These are phyloP conservation scores for Steinernema hermaphroditum DNA, from an alignment of 2,888 invertebrate genomes.

Conservation along the genomic window DNA sequence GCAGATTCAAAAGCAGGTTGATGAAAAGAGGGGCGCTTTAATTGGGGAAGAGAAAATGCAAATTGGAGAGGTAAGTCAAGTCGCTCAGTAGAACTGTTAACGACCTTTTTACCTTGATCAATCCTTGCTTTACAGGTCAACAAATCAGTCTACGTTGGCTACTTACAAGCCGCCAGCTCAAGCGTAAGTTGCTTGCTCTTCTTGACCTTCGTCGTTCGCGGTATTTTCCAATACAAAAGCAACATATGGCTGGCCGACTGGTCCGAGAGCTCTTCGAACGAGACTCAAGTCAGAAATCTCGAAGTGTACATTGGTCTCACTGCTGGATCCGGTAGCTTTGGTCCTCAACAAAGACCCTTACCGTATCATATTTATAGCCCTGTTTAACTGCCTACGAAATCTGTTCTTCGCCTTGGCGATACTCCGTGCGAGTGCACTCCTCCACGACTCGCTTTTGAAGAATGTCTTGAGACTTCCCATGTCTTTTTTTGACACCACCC, in stretches of 20 bases:
- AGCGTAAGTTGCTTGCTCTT: conserved; percentile 79
- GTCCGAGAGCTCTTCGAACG: conserved; percentile 57
- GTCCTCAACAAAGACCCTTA: too few relatives aligned
- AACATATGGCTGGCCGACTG: conserved; percentile 65
- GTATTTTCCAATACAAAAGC: conserved; percentile 55
- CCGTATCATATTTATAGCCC: conserved; percentile 45
- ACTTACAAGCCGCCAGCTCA: conserved; percentile 82
- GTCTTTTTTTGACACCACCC: conserved; percentile 69
- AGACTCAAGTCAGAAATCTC: conserved; percentile 49
- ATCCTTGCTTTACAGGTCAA: conserved; percentile 74
- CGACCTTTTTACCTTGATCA: neutral
- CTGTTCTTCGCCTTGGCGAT: conserved; percentile 67
- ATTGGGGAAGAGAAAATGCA: conserved; percentile 85
- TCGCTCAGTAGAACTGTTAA: too few relatives aligned
- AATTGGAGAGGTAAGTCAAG: conserved; percentile 78
- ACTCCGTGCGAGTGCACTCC: conserved; percentile 66
- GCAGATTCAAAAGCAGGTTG: conserved; percentile 68
- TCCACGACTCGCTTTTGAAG: conserved; percentile 66
- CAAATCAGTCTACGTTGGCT: conserved; percentile 84
- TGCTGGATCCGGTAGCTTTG: conserved; percentile 64
- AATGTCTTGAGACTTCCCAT: conserved; percentile 66
- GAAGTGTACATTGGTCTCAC: conserved; percentile 70
- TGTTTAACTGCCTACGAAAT: conserved; percentile 58
- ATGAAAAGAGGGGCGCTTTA: too few relatives aligned
- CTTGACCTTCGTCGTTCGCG: conserved; percentile 64